Evolutionary conservation across 1,140 invertebrate species (phyloP), one percentile per base, ranked within the genome.

Genomic region (Trichoplusia ni): DNA sequence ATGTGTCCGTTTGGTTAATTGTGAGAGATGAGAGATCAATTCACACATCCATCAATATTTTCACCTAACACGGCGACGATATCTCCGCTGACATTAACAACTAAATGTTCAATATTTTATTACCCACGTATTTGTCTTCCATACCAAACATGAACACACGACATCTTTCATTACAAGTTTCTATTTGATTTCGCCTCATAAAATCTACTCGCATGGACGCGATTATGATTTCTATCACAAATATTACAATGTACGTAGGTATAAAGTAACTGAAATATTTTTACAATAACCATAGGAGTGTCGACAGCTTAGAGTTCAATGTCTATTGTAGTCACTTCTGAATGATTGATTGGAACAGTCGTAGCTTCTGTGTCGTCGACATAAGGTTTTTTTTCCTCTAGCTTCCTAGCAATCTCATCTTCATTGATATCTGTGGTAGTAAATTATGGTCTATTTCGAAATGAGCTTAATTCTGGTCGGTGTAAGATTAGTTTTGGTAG

Each of bases 81-180:
- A 79, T 76, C 75, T 81, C 73, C 54, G 73, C 73, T 63, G 69
- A 61, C 71, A 81, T 86, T 83, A 82, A 83, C 84, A 86, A 73
- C 81, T 79, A 77, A 77, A 85, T 79, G 83, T 81, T 77, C 77
- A 82, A 85, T 87, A 86, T 87, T 87, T 85, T 89, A 87, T 87
- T 84, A 82, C 81, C 79, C 47, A 64, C 64, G 56, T 85, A 82
- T 90, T 90, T 89, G 79, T 79, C 76, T 81, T 76, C 79, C 76
- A 81, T 83, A 82, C 77, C 79, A 84, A 83, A 86, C 84, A 86
- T 75, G 77, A 79, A 81, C 67, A 79, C 69, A 83, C 73, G 77
- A 85, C 84, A 87, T 90, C 85, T 84, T 86, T 86, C 82, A 89
- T 89, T 90, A 82, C 86, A 88, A 84, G 86, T 90, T 90, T 90